phyloP scores from a whole-genome alignment of 2,888 invertebrate species.

The Hirudinaria manillensis region DNA sequence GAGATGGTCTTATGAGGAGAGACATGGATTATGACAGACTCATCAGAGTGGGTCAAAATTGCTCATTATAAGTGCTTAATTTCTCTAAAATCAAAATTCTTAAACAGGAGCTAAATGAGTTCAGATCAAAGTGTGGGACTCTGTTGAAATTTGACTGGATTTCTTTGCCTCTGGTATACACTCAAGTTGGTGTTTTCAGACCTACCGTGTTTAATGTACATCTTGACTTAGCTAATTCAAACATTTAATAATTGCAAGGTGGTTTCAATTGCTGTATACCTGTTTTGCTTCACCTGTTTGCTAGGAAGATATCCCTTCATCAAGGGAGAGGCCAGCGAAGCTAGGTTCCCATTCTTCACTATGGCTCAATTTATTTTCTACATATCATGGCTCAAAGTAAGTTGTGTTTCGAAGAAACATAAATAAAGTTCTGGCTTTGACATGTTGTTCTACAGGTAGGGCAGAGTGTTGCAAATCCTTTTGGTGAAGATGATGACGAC shows the following conservation, averaged over 20 bases:
- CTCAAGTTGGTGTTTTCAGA: conserved; percentile 11
- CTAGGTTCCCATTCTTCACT: conserved; percentile 24
- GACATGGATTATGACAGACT: conserved; percentile 1
- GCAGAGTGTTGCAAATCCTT: conserved; percentile 13
- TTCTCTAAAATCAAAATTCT: neutral
- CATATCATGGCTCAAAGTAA: conserved; percentile 25
- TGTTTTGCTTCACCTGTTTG: conserved; percentile 14
- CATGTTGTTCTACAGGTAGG: conserved; percentile 14
- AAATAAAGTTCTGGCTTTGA: neutral
- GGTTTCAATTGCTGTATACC: conserved; percentile 14
- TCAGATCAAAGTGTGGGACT: neutral
- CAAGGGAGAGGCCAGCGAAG: neutral
- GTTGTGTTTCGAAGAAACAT: neutral
- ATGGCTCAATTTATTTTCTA: conserved; percentile 23
- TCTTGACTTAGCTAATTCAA: neutral
- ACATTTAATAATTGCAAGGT: neutral
- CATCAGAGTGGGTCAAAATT: neutral
- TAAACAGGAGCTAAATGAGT: conserved; percentile 14
- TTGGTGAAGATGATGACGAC: conserved; percentile 26
- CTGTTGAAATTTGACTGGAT: conserved; percentile 21
- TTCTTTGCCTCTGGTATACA: conserved; percentile 24
- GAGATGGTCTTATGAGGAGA: conserved; percentile 7
- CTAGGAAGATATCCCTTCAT: conserved; percentile 23
- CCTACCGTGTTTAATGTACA: neutral
- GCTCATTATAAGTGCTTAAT: neutral